Conservation (phyloP, 2,797 vertebrate genomes). For the Crenuchus spilurus region DNA sequence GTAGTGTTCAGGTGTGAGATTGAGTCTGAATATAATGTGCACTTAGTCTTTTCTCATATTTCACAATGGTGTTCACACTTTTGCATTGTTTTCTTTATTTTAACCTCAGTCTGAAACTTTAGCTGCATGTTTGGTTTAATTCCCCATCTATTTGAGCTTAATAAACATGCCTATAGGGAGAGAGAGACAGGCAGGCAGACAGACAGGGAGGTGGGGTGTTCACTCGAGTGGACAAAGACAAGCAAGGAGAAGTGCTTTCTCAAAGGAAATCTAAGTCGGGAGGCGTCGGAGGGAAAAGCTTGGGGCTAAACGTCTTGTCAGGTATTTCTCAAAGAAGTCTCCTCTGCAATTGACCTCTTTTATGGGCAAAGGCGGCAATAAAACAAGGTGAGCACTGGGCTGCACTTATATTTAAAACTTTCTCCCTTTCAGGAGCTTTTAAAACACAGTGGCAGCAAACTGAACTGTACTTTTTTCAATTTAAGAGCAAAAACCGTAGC, state of each 20-base stretch:
- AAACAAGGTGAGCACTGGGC: conserved; percentile 29
- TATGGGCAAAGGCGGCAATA: conserved; percentile 38
- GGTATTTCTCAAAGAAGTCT: conserved; percentile 39
- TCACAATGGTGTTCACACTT: conserved; percentile 3
- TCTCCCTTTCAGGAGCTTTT: not conserved
- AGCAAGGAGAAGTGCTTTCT: conserved; percentile 36
- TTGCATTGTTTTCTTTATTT: not conserved
- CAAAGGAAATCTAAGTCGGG: conserved; percentile 46
- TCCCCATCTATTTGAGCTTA: conserved; percentile 40
- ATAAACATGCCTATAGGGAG: conserved; percentile 46
- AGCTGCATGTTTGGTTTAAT: conserved; percentile 52
- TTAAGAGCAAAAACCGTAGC: no score
- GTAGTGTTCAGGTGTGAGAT: no score
- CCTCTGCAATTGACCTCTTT: conserved; percentile 26
- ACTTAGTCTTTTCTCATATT: no score
- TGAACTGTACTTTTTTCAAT: not conserved
- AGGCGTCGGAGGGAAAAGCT: conserved; percentile 32
- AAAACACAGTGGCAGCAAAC: not conserved
- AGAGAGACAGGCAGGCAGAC: conserved; percentile 1
- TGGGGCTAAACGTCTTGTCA: conserved; percentile 49
- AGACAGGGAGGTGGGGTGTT: conserved; percentile 35
- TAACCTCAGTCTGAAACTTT: conserved; percentile 58
- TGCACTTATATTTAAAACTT: not conserved
- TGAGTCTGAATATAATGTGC: no score
- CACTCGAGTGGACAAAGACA: conserved; percentile 52